Evolutionary conservation across 2,797 vertebrate genomes (phyloP), one percentile per base, ranked within the genome.

Genomic region (Clarias laeviceps): DNA sequence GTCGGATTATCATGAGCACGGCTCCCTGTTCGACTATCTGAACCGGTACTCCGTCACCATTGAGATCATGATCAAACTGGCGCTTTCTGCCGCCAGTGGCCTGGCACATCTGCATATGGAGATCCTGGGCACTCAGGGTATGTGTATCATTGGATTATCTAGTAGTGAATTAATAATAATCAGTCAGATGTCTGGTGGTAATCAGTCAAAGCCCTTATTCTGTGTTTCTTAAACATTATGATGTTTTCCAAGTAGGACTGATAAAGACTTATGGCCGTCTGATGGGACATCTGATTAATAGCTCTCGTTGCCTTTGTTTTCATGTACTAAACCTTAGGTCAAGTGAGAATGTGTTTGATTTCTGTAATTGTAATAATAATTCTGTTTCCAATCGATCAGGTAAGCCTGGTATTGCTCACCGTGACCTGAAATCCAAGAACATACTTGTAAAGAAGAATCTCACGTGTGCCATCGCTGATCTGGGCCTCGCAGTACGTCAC

Each of bases 51-150:
- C 97, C 0, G 96, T 98, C 90, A 97, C 96, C 0, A 96, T 97
- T 0, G 97, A 99, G 91, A 97, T 96, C 22, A 97, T 98, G 97
- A 97, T 99, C 90, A 98, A 97, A 87, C 95, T 98, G 1, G 96
- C 97, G 0, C 92, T 99, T 82, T 98, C 97, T 0, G 97, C 97
- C 9, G 97, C 97, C 86, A 98, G 97, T 0, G 98, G 98, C 11
- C 92, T 99, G 88, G 98, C 98, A 37, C 98, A 99, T 86, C 95
- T 99, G 82, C 98, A 99, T 90, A 99, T 99, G 98, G 98, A 99
- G 93, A 99, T 99, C 3, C 95, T 99, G 86, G 98, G 98, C 70
- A 99, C 98, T 50, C 98, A 99, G 93, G 98, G 98, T 98, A 57
- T 68, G 88, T 74, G 88, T 74, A 27, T 34, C 40, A 22, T 11